Base-by-base conservation (phyloP, 1,140 invertebrate species). In the Sesamia nonagrioides region DNA sequence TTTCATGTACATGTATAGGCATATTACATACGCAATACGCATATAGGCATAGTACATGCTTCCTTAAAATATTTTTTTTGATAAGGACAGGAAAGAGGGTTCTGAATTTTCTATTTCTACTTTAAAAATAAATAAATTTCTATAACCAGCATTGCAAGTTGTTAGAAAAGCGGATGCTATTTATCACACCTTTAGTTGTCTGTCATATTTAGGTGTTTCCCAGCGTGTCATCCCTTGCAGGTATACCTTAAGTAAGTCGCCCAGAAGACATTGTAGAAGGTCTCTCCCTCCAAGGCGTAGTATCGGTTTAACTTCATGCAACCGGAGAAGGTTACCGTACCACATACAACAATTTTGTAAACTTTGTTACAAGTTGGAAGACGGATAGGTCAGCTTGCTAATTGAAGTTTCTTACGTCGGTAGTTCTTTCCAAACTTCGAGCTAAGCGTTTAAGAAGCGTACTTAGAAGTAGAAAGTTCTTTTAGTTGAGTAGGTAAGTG, bases 391-490 rank as follows among this genome's bases (percentile, higher is more conserved):
- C 60, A 63, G 60, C 60, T 42, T 40, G 60, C 60, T 63, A 63
- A 63, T 63, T 63, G 60, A 63, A 63, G 60, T 63, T 63, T 63
- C 35, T 63, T 63, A 37, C 60, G 60, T 63, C 60, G 8, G 60
- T 63, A 63, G 60, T 63, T 63, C 60, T 63, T 63, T n/a, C 11
- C 13, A 8, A 58, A 63, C n/a, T 63, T 17, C 11, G 15, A 17
- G 60, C 18, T 37, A 63, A 63, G n/a, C 35, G 37, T 63, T 63
- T 63, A 63, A 21, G 52, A 56, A 11, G 6, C n/a, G 52, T 56
- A 56, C 15, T 6, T 6, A 56, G 18, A 11, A 18, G 18, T 27
- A 27, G n/a, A 56, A 27, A 11, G 3, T 56, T 56, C 3, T 56
- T 54, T 54, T 54, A 54, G 50, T 54, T 54, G 7, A 54, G n/a